Conservation (phyloP, 92 coral and sea anemone species). For the Zoanthus solanderi region DNA sequence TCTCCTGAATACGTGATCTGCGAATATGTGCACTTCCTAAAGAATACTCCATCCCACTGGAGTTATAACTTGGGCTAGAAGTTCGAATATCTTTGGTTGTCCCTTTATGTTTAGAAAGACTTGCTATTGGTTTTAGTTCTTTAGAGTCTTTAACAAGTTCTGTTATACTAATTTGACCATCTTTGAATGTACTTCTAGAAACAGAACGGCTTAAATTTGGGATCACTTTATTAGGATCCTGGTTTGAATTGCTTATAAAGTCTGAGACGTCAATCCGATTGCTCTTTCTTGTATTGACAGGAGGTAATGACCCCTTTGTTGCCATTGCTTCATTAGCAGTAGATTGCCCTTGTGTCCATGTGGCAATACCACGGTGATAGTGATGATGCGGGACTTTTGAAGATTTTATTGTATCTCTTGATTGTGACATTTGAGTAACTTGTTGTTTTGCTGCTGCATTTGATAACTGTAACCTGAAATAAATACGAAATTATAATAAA, state of each 20-base stretch:
- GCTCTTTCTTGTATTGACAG: conserved; percentile 91
- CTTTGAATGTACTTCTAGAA: conserved; percentile 85
- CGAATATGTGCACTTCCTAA: conserved; percentile 72
- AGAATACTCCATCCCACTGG: conserved; percentile 57
- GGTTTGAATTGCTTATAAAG: conserved; percentile 82
- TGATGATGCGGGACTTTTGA: conserved; percentile 57
- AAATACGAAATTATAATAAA: neutral
- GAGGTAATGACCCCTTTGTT: conserved; percentile 85
- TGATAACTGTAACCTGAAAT: conserved; percentile 64
- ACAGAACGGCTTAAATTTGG: conserved; percentile 74
- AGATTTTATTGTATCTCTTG: conserved; percentile 54
- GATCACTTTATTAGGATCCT: conserved; percentile 74
- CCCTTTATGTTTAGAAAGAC: conserved; percentile 81
- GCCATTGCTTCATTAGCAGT: conserved; percentile 31
- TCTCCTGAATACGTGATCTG: conserved; percentile 82
- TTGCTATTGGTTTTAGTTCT: conserved; percentile 90
- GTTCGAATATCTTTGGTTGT: conserved; percentile 57
- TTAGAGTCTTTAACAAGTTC: conserved; percentile 91
- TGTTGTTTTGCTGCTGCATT: conserved; percentile 59
- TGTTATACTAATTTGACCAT: conserved; percentile 77
- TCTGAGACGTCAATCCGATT: conserved; percentile 96
- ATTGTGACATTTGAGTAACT: conserved; percentile 25
- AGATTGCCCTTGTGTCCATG: conserved; percentile 46
- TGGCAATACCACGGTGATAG: conserved; percentile 55
- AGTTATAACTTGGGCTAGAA: conserved; percentile 66